Base-by-base conservation (phyloP, 2,113 vertebrate species). In the Notiomystis cincta region DNA sequence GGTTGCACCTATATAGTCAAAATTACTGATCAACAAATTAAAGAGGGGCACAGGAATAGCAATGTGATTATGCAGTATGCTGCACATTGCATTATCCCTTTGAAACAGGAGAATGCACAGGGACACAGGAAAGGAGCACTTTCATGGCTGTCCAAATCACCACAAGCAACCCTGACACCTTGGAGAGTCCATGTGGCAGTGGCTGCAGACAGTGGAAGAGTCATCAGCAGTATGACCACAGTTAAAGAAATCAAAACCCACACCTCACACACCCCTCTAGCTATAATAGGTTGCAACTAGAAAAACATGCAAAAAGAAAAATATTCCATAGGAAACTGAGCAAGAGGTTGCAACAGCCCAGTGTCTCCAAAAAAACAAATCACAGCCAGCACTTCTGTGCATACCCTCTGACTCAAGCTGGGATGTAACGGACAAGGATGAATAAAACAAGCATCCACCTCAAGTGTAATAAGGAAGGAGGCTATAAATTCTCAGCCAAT, bases 341-440 rank as follows among this genome's bases (percentile, higher is more conserved):
- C 21, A 81, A 58, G 21, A 81, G 51, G 8, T 51, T 58, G 22
- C 50, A 56, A 48, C 4, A 64, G 35, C 24, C 27, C 11, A 69
- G 16, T 64, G 53, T 27, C 62, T 93, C 48, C 27, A 82, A 42
- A 76, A 86, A 47, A 56, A n/a, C 27, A 73, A 71, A 64, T 33
- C 45, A 48, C 0, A 76, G 66, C 10, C 33, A 86, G 33, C 15
- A 53, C 35, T 83, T 88, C 62, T 80, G 66, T 35, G 42, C 67
- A 91, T 82, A 60, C 60, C 56, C 80, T 92, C 72, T 97, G 94
- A 95, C 80, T 97, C 90, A 95, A 82, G 42, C 24, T 12, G 16
- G n/a, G 12, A 82, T 48, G 40, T 87, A 91, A 87, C 22, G 56
- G 82, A 78, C 87, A 88, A 87, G 35, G 31, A 79, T 92, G 80